Evolutionary conservation across 2,888 invertebrate genomes (phyloP).

Genomic region (Diaprepes abbreviatus): DNA sequence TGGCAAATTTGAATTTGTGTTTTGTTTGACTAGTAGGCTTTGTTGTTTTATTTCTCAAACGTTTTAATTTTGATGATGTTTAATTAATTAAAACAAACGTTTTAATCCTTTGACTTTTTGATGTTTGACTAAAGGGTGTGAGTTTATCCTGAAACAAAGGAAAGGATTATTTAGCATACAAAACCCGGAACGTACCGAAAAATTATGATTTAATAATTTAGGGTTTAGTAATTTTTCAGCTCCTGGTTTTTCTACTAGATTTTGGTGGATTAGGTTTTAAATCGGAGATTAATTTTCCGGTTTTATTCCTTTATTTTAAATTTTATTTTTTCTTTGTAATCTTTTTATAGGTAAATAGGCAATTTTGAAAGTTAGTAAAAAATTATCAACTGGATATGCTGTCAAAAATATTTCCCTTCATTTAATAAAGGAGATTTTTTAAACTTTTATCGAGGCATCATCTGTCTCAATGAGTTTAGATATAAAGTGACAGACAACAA

Average conservation of each 20-base stretch:
- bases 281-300: neutral
- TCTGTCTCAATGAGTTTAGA: no score
- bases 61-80: neutral
- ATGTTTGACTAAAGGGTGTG: neutral
- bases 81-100: neutral
- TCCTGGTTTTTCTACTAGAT: neutral
- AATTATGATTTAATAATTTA: neutral
- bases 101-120: neutral
- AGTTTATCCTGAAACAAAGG: constrained; percentile 8
- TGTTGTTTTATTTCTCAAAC: neutral
- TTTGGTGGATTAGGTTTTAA: neutral
- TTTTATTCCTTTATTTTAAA: neutral
- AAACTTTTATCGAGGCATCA: no score
- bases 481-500: no score
- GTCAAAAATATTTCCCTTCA: no score
- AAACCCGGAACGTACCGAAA: neutral
- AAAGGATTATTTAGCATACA: neutral
- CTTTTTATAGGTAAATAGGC: no score
- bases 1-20: neutral
- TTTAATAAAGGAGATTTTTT: no score
- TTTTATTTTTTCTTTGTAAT: no score
- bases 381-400: no score
- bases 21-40: neutral
- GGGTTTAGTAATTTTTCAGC: neutral
- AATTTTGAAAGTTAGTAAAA: no score